Base-by-base conservation (phyloP, 2,888 invertebrate genomes). In the Patella ulyssiponensis region DNA sequence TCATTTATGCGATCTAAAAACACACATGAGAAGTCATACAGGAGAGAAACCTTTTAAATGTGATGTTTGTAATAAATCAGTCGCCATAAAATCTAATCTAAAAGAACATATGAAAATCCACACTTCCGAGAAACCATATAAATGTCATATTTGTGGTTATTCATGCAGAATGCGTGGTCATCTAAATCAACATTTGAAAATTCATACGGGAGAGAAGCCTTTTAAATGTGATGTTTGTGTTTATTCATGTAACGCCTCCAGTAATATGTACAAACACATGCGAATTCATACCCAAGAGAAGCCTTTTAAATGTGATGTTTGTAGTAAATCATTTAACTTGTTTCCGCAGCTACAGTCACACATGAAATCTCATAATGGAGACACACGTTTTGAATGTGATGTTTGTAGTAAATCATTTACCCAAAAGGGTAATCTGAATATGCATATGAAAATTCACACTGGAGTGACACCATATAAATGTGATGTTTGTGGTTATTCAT, bases 231-330 rank as follows among this genome's bases (percentile, higher is more conserved):
- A 58, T 52, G 54, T 78, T 56, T 78, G 73, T 56, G 51, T 27
- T 20, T 75, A 73, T 23, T 75, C 75, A 33, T 78, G 73, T 17
- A 23, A 56, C 15, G 73, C 69, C 23, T 54, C 53, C 23, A 64
- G 71, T 15, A 69, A 75, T 20, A 52, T 75, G 15, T 70, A 73
- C 15, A 33, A 54, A 54, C 80, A 82, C 44, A 71, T 73, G 54
- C 72, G 79, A 17, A 78, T 64, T 20, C 82, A 80, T 74, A 78
- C 77, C 9, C 69, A 71, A 9, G 79, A 82, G 15, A 79, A 77
- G 44, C 80, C 79, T 2, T 80, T 78, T 74, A 73, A 73, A 20
- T 80, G 80, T 33, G 64, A 79, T 15, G 33, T 72, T 27, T 82
- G 79, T 72, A 73, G 74, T 27, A 70, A 75, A 14, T 69, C 73